phyloP scores from a whole-genome alignment of 2,888 invertebrate species.

The Pardosa pseudoannulata region DNA sequence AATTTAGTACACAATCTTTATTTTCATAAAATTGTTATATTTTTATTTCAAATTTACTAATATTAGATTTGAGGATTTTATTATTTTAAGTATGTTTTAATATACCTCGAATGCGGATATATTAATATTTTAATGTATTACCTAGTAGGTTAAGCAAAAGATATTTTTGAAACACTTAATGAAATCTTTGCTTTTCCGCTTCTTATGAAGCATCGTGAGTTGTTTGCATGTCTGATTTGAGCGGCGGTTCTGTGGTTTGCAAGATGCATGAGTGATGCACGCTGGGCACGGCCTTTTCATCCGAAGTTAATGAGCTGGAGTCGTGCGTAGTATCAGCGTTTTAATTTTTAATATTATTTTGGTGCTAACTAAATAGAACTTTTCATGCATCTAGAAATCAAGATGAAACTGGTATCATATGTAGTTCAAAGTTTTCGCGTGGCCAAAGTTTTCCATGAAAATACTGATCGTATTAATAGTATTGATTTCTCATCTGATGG shows the following conservation, averaged over 20 bases:
- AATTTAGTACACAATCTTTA: too few species aligned
- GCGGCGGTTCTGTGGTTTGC: neutral
- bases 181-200: too few species aligned
- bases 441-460: constrained; percentile 97
- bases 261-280: neutral
- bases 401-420: constrained; percentile 94
- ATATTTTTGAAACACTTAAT: too few species aligned
- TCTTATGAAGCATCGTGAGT: too few species aligned
- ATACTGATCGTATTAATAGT: constrained; percentile 98
- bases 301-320: neutral
- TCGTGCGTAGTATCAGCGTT: neutral
- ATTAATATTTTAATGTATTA: too few species aligned
- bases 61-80: too few species aligned
- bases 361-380: constrained; percentile 39
- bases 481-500: constrained; percentile 98
- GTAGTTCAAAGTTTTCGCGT: constrained; percentile 97
- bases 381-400: constrained; percentile 50
- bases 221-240: too few species aligned
- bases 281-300: constrained; percentile 28
- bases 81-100: too few species aligned
- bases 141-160: too few species aligned
- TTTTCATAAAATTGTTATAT: too few species aligned
- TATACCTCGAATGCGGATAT: too few species aligned
- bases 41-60: too few species aligned
- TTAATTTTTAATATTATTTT: constrained; percentile 4